These are phyloP conservation scores for Cladopsammia gracilis DNA, from an alignment of 64 coral and sea anemone species.

Conservation along the genomic window DNA sequence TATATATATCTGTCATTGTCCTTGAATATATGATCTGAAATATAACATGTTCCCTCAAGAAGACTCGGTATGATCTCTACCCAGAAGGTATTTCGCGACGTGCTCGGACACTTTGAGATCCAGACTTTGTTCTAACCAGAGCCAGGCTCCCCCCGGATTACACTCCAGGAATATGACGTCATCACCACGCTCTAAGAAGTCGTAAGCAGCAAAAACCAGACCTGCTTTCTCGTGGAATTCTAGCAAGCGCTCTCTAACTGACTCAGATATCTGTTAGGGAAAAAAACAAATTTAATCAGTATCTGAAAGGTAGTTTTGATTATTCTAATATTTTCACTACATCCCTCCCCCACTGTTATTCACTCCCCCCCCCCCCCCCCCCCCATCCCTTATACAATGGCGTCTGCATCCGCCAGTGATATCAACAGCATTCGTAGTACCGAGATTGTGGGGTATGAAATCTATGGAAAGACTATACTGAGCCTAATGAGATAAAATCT, in stretches of 20 bases:
- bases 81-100: slow-evolving; percentile 39
- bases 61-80: neutral
- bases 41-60: neutral
- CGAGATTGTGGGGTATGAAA: too few relatives aligned
- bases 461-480: too few relatives aligned
- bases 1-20: too few relatives aligned
- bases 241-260: neutral
- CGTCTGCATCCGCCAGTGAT: too few relatives aligned
- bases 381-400: too few relatives aligned
- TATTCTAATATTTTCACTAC: too few relatives aligned
- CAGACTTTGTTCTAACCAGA: slow-evolving; percentile 31
- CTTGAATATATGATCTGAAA: too few relatives aligned
- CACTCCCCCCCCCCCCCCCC: too few relatives aligned
- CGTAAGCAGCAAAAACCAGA: slow-evolving; percentile 43
- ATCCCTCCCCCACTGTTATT: too few relatives aligned
- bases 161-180: slow-evolving; percentile 67
- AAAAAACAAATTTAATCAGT: neutral
- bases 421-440: too few relatives aligned
- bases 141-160: slow-evolving; percentile 58
- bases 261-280: neutral
- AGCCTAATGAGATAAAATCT: too few relatives aligned
- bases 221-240: slow-evolving; percentile 55
- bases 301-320: neutral
- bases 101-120: slow-evolving; percentile 2
- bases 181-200: slow-evolving; percentile 28